Percentiles rank a stretch among this genome's conserved stretches.
Evolutionary conservation across 2,888 invertebrate species (phyloP).

Genomic region (Heliconius aoede): DNA sequence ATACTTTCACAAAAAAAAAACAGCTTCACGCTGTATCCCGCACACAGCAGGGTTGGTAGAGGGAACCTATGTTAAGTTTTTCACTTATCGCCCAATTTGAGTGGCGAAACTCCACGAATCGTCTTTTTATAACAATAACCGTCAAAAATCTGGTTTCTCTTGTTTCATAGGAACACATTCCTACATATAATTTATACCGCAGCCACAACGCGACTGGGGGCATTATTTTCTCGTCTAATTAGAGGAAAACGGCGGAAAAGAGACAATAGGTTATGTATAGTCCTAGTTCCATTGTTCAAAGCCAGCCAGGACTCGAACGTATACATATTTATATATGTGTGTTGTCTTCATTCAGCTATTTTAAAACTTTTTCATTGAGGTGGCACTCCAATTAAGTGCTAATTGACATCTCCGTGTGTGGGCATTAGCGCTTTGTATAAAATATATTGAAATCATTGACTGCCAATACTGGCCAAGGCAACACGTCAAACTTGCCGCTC

Average conservation of each 20-base stretch:
- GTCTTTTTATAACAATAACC: no score
- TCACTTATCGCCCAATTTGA: no score
- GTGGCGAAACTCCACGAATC: no score
- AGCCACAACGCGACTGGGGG: not conserved
- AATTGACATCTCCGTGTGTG: not conserved
- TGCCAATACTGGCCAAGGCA: no score
- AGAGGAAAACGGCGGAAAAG: constrained; percentile 17
- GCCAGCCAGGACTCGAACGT: not conserved
- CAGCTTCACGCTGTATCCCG: no score
- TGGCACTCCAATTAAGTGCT: not conserved
- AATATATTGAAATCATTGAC: no score
- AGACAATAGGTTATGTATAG: constrained; percentile 12
- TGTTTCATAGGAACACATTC: not conserved
- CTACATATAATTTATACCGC: not conserved
- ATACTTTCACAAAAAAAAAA: no score
- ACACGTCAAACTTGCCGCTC: no score
- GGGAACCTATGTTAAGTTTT: no score
- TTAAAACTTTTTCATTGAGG: not conserved
- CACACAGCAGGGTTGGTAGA: no score
- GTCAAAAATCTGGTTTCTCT: no score
- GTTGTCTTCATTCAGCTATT: not conserved
- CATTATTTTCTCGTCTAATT: constrained; percentile 15
- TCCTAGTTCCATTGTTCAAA: constrained; percentile 12
- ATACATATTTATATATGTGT: not conserved
- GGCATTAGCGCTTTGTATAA: not conserved